A percentile compares a stretch with the other conserved stretches of the same genome.
phyloP scores from a whole-genome alignment of 2,797 vertebrate genomes.

The Brachyalestes nurse region DNA sequence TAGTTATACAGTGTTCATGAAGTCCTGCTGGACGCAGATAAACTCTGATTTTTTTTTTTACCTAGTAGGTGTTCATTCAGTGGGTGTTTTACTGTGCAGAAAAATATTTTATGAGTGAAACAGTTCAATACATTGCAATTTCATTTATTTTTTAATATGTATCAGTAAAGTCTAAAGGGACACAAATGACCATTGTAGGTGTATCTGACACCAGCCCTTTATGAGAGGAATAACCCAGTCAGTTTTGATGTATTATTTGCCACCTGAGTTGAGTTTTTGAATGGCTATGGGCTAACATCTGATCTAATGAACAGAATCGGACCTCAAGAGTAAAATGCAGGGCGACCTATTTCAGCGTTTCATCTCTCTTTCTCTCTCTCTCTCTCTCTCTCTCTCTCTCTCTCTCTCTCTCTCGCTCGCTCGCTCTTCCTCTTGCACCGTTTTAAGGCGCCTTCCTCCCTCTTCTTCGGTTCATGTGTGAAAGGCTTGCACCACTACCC shows the following conservation, averaged over 20 bases:
- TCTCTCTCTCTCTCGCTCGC: constrained; percentile 16
- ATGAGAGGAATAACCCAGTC: not conserved
- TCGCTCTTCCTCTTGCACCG: constrained; percentile 54
- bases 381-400: too few species aligned
- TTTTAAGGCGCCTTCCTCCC: constrained; percentile 71
- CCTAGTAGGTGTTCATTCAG: not conserved
- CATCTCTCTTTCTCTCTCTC: constrained; percentile 7
- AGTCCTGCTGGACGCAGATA: not conserved
- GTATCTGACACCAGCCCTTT: not conserved
- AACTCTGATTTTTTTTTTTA: not conserved
- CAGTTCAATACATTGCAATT: not conserved
- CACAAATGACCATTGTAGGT: not conserved
- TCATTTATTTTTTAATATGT: not conserved
- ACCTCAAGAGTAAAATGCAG: constrained; percentile 53
- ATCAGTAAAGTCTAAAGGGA: not conserved
- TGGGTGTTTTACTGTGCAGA: too few species aligned
- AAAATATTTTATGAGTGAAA: too few species aligned
- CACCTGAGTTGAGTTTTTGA: not conserved
- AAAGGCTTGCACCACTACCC: constrained; percentile 77
- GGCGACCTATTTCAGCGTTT: constrained; percentile 61
- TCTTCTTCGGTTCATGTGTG: constrained; percentile 73
- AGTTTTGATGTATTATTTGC: not conserved
- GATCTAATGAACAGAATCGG: constrained; percentile 13
- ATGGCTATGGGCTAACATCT: not conserved
- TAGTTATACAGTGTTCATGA: not conserved